phyloP scores from a whole-genome alignment of 2,888 invertebrate species.

The Apamea anceps region DNA sequence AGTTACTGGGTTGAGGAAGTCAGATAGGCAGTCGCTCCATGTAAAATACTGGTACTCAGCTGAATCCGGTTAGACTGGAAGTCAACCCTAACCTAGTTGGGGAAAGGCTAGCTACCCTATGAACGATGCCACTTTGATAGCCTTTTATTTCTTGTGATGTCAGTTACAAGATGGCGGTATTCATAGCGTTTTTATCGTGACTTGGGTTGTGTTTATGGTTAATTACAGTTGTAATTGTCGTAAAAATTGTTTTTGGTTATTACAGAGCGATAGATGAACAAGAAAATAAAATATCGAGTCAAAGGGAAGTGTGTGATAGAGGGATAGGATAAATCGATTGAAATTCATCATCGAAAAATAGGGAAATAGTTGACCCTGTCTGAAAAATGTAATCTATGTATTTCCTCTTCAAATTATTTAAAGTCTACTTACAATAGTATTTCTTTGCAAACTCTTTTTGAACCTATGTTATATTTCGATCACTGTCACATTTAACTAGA shows the following conservation, averaged over 20 bases:
- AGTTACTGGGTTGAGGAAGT: background rate
- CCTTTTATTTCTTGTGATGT: conserved; percentile 41
- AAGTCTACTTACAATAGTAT: background rate
- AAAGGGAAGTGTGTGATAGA: background rate
- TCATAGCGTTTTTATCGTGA: conserved; percentile 1
- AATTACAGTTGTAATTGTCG: background rate
- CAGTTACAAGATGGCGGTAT: conserved; percentile 2
- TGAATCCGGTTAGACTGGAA: no score
- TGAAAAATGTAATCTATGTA: background rate
- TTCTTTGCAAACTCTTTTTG: background rate
- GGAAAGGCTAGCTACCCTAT: background rate
- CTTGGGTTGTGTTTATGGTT: conserved; percentile 7
- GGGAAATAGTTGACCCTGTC: background rate
- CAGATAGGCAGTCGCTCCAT: no score
- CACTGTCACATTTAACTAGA: background rate
- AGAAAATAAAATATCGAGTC: accelerated
- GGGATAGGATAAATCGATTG: background rate
- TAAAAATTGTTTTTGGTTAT: background rate
- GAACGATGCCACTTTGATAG: conserved; percentile 25
- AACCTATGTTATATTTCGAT: background rate
- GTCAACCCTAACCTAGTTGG: no score
- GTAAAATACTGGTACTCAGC: no score
- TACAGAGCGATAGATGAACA: background rate
- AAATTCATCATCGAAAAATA: background rate
- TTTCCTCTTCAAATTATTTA: background rate